phyloP scores from a whole-genome alignment of 2,113 vertebrate species.

The Ancistrus triradiatus region DNA sequence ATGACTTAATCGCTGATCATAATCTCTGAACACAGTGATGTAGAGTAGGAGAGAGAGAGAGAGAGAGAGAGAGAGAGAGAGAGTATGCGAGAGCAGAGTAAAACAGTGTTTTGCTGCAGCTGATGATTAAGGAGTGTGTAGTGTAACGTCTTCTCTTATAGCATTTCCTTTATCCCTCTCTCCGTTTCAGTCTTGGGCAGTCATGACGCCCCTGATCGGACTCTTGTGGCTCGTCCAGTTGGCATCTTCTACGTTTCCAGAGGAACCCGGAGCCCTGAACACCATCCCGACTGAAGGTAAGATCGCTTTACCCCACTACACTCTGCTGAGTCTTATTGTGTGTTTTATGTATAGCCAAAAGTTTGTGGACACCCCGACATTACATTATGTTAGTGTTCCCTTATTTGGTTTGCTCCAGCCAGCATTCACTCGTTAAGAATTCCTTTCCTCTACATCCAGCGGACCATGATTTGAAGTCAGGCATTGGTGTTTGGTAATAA shows the following conservation, averaged over 20 bases:
- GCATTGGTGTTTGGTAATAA: too few species aligned
- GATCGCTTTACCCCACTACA: not conserved
- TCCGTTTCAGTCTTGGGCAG: constrained; percentile 52
- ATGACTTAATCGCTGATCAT: constrained; percentile 56
- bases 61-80: constrained; percentile 8
- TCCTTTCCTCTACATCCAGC: too few species aligned
- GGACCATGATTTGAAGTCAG: too few species aligned
- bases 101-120: not conserved
- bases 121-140: not conserved
- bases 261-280: constrained; percentile 70
- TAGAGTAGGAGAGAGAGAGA: constrained; percentile 28
- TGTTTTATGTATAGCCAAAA: too few species aligned
- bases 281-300: constrained; percentile 71
- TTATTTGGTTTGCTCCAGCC: too few species aligned
- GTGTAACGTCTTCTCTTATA: not conserved
- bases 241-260: constrained; percentile 62
- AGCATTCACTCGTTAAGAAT: too few species aligned
- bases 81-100: not conserved
- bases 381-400: too few species aligned
- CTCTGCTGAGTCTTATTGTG: not conserved
- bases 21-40: constrained; percentile 41
- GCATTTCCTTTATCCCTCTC: constrained; percentile 14
- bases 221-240: constrained; percentile 62
- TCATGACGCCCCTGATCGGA: constrained; percentile 60
- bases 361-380: too few species aligned